These are phyloP conservation scores for Anthrax anthrax DNA, from an alignment of 2,888 invertebrate genomes.

Conservation along the genomic window DNA sequence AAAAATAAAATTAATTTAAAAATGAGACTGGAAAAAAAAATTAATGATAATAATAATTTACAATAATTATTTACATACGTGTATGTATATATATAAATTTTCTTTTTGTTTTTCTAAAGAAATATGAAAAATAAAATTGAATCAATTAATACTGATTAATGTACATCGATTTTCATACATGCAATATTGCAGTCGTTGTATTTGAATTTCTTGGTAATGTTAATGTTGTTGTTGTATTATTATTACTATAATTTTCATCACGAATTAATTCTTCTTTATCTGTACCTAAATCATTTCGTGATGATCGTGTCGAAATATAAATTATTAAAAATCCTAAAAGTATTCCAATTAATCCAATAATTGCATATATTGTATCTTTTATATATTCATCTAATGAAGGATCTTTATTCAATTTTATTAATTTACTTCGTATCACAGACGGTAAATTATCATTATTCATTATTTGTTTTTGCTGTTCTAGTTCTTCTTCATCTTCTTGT, in stretches of 20 bases:
- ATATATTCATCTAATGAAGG: constrained; percentile 12
- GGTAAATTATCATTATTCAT: constrained; percentile 7
- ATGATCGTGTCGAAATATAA: constrained; percentile 16
- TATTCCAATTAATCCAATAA: constrained; percentile 16
- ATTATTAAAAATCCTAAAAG: constrained; percentile 17
- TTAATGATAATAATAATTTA: too few species aligned
- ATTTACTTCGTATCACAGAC: constrained; percentile 17
- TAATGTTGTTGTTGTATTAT: too few species aligned
- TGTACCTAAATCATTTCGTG: constrained; percentile 13
- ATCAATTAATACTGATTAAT: too few species aligned
- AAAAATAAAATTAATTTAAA: too few species aligned
- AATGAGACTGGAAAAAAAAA: too few species aligned
- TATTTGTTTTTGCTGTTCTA: constrained; percentile 1
- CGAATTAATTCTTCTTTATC: constrained; percentile 4
- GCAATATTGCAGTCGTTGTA: too few species aligned
- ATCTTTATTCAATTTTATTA: constrained; percentile 10
- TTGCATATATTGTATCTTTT: constrained; percentile 16
- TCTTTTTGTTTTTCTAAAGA: too few species aligned
- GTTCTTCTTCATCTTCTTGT: background rate
- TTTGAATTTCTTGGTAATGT: too few species aligned
- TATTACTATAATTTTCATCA: background rate
- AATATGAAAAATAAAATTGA: too few species aligned
- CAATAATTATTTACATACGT: too few species aligned
- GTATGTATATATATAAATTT: too few species aligned
- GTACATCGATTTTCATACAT: too few species aligned